phyloP scores from a whole-genome alignment of 2,113 vertebrate genomes.

The Sminthopsis crassicaudata region DNA sequence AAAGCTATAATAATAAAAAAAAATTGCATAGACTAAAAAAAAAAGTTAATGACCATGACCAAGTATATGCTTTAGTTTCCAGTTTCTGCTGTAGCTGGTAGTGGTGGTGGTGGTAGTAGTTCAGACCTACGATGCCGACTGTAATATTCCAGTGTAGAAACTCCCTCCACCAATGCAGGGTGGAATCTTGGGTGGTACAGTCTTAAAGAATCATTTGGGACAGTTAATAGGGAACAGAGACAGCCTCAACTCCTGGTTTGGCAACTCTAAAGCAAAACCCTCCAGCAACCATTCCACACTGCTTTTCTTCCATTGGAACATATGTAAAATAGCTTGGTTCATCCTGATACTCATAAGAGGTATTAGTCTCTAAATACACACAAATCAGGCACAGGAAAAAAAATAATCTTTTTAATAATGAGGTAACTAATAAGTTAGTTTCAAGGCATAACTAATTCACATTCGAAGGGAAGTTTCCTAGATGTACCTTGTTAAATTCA shows the following conservation, averaged over 20 bases:
- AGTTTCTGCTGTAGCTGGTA: not conserved
- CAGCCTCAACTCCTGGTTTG: not conserved
- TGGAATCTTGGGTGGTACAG: not conserved
- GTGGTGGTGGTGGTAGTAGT: not conserved
- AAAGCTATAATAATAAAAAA: no score
- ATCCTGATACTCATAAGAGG: not conserved
- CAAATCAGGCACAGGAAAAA: not conserved
- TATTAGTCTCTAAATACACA: not conserved
- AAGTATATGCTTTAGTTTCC: not conserved
- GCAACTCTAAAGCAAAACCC: not conserved
- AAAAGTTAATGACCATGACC: not conserved
- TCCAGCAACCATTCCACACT: not conserved
- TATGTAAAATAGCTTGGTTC: not conserved
- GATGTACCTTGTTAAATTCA: not conserved
- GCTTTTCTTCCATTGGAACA: not conserved
- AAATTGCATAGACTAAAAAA: no score
- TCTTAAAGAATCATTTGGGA: not conserved
- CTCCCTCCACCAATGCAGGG: not conserved
- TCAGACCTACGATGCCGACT: not conserved
- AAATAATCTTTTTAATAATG: not conserved
- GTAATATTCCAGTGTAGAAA: not conserved
- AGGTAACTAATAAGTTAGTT: not conserved
- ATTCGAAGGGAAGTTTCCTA: not conserved
- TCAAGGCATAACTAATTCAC: not conserved
- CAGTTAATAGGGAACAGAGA: not conserved